Percentiles rank a stretch among this genome's conserved stretches.
Conservation (phyloP, 2,113 vertebrate genomes). For the Phoenicopterus ruber region DNA sequence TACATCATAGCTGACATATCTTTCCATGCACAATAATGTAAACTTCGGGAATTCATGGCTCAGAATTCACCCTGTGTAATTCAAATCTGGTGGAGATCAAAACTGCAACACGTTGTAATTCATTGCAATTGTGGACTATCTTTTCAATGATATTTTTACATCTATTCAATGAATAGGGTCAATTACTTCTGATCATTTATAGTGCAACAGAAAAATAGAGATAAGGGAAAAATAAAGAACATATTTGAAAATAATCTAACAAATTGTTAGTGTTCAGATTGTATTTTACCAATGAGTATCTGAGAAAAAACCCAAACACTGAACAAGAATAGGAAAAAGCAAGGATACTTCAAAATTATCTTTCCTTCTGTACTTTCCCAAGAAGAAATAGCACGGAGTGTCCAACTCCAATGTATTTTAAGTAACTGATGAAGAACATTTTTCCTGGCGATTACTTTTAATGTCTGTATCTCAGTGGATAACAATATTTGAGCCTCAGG, state of each 20-base stretch:
- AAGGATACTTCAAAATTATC: not conserved
- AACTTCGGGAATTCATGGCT: not conserved
- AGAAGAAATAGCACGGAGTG: not conserved
- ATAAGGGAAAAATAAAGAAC: not conserved
- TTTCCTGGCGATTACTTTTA: conserved; percentile 15
- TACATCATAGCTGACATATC: not conserved
- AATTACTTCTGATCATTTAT: not conserved
- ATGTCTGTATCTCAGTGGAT: not conserved
- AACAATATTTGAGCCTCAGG: conserved; percentile 18
- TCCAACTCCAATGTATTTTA: not conserved
- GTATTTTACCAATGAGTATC: not conserved
- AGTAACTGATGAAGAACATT: not conserved
- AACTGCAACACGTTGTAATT: not conserved
- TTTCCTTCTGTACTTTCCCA: not conserved
- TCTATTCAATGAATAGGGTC: not conserved
- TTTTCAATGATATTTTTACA: not conserved
- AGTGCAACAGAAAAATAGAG: not conserved
- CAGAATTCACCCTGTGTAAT: not conserved
- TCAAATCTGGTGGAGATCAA: not conserved
- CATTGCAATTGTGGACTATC: not conserved
- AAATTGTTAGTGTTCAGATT: not conserved
- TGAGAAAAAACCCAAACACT: not conserved
- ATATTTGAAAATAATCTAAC: not conserved
- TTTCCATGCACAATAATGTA: not conserved
- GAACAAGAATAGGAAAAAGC: not conserved